Base-by-base conservation (phyloP, 1,140 invertebrate genomes). In the Ctenoplectra terminalis region DNA sequence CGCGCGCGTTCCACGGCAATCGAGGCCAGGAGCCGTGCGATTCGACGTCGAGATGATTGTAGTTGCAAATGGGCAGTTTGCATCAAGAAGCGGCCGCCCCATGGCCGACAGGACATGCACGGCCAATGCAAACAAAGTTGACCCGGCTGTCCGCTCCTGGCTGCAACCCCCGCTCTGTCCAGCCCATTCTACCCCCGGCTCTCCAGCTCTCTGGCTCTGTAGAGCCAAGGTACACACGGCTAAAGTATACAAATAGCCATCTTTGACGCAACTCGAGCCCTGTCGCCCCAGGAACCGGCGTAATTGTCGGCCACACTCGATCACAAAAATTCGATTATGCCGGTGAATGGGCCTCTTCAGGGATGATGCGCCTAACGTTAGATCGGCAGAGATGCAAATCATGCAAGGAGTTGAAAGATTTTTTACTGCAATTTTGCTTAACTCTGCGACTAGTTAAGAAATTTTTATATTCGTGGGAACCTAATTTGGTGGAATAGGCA, bases 41-140 rank as follows among this genome's bases (percentile, higher is more conserved):
- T 88, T 89, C 90, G 88, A 92, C 89, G 90, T 87, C 87, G 89
- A 91, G 90, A 93, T 93, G 92, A 93, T 93, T 93, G 91, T 93
- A 92, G 91, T 93, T 93, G 91, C 91, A 93, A 93, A 93, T 93
- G 92, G 92, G 90, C 91, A 92, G 92, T 93, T 93, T 92, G 91
- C 92, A 93, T 92, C 90, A 92, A 93, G 92, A 93, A 92, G 89
- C 89, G 88, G 87, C 78, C 72, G 73, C 83, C 79, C 58, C 77
- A 81, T 84, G 76, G 64, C 83, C 83, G 89, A 87, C 82, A 87
- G 87, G 86, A 92, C 92, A 92, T 91, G 90, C 88, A 92, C 87
- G 86, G 83, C 85, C 90, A 92, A 89, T 90, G 89, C 91, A 93
- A 93, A 92, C 92, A 93, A 92, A 92, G 91, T 92, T 92, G 91